Evolutionary conservation across 2,113 vertebrate species (phyloP).

Genomic region (Cavia aperea): DNA sequence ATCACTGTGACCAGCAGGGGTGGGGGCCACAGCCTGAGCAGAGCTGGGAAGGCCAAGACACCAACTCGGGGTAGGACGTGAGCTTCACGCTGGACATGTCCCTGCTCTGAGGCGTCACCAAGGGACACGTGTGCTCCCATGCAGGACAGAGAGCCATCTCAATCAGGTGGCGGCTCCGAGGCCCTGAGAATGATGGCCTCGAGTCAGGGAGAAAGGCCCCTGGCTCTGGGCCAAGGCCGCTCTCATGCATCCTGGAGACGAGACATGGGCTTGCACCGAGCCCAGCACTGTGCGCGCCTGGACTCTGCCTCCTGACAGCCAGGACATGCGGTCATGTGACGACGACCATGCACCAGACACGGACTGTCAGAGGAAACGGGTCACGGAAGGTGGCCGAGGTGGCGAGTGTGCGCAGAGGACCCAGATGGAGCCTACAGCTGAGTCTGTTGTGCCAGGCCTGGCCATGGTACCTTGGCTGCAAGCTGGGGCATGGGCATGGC

Average conservation of each 20-base stretch:
- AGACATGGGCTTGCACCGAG: fast-evolving
- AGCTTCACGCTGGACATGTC: neutral
- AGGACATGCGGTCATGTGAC: neutral
- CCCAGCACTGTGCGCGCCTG: fast-evolving
- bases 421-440: too few relatives aligned
- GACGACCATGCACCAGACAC: fast-evolving
- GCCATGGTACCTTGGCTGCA: fast-evolving
- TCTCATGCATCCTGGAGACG: neutral
- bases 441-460: fast-evolving
- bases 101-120: neutral
- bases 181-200: neutral
- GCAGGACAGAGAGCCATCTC: neutral
- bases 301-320: neutral
- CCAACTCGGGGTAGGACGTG: neutral
- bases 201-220: neutral
- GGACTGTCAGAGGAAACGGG: neutral
- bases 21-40: neutral
- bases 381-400: fast-evolving
- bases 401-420: fast-evolving
- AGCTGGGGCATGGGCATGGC: fast-evolving
- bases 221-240: too few relatives aligned
- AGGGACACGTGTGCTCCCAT: fast-evolving
- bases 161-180: neutral
- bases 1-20: neutral
- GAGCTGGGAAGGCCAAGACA: neutral